A percentile compares a stretch with the other conserved stretches of the same genome.
Conservation (phyloP, 1,140 invertebrate genomes). For the Harlomillsia oculata region DNA sequence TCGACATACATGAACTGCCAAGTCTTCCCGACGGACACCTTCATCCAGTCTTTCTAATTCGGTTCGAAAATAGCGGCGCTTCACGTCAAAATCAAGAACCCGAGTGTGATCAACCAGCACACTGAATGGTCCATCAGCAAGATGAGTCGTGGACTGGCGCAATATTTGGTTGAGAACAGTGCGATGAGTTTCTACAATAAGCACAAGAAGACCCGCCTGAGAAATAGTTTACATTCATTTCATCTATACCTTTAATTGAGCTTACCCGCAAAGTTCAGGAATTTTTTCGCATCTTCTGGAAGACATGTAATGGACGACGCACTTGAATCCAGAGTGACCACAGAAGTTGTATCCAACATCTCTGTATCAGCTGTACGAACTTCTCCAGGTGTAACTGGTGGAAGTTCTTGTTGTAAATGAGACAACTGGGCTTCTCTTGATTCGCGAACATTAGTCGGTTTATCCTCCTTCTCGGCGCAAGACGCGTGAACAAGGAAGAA, state of each 20-base stretch:
- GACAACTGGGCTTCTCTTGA: slow-evolving; percentile 47
- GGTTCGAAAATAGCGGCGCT: slow-evolving; percentile 78
- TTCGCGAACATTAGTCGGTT: slow-evolving; percentile 35
- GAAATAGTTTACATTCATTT: neutral
- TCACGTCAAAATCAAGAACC: slow-evolving; percentile 86
- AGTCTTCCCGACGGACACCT: slow-evolving; percentile 72
- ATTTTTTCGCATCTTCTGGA: slow-evolving; percentile 54
- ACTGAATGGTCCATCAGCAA: slow-evolving; percentile 80
- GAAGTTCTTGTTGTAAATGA: slow-evolving; percentile 46
- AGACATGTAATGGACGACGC: slow-evolving; percentile 33
- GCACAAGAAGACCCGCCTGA: slow-evolving; percentile 10
- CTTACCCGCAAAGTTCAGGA: slow-evolving; percentile 66
- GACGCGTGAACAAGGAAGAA: slow-evolving; percentile 82
- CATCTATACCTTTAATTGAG: neutral
- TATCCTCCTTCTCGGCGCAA: slow-evolving; percentile 35
- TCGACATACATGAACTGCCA: slow-evolving; percentile 77
- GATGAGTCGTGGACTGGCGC: slow-evolving; percentile 70
- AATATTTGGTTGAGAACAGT: slow-evolving; percentile 87
- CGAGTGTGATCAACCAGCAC: slow-evolving; percentile 82
- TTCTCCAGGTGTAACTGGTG: slow-evolving; percentile 41
- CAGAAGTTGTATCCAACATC: slow-evolving; percentile 21
- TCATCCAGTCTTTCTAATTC: slow-evolving; percentile 72
- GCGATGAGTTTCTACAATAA: slow-evolving; percentile 64
- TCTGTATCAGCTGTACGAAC: slow-evolving; percentile 19
- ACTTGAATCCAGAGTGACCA: slow-evolving; percentile 11